Evolutionary conservation across 2,113 vertebrate genomes (phyloP).

Genomic region (Equus przewalskii): DNA sequence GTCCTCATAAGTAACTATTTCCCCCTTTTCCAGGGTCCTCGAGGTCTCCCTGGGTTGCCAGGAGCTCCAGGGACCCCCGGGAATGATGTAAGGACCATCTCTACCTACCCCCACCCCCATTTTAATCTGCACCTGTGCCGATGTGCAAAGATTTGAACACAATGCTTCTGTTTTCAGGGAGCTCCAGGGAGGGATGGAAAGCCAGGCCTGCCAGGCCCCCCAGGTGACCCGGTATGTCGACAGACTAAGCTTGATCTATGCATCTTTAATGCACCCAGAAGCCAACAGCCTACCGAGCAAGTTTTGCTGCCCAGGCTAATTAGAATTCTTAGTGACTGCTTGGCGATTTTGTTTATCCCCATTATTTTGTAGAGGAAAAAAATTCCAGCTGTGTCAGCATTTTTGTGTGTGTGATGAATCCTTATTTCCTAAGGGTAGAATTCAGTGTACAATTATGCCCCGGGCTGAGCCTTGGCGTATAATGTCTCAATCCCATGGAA

Average conservation of each 20-base stretch:
- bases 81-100: constrained; percentile 89
- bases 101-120: background rate
- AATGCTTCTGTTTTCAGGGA: constrained; percentile 90
- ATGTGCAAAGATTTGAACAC: constrained; percentile 49
- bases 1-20: background rate
- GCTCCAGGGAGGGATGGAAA: constrained; percentile 94
- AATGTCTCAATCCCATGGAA: constrained; percentile 64
- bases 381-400: constrained; percentile 60
- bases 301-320: constrained; percentile 64
- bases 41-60: constrained; percentile 92
- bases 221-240: constrained; percentile 96
- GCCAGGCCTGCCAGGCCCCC: constrained; percentile 95
- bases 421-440: constrained; percentile 69
- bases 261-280: constrained; percentile 59
- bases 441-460: constrained; percentile 68
- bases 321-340: constrained; percentile 69
- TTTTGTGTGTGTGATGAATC: constrained; percentile 59
- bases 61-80: constrained; percentile 92
- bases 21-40: constrained; percentile 89
- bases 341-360: constrained; percentile 67
- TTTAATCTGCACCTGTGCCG: background rate
- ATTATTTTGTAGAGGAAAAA: constrained; percentile 64
- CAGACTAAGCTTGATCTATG: constrained; percentile 33
- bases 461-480: constrained; percentile 28
- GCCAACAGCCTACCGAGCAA: constrained; percentile 59